A percentile compares a stretch with the other conserved stretches of the same genome.
These are phyloP conservation scores for Drosophila nigricruria DNA, from an alignment of 2,888 invertebrate species.

Conservation along the genomic window DNA sequence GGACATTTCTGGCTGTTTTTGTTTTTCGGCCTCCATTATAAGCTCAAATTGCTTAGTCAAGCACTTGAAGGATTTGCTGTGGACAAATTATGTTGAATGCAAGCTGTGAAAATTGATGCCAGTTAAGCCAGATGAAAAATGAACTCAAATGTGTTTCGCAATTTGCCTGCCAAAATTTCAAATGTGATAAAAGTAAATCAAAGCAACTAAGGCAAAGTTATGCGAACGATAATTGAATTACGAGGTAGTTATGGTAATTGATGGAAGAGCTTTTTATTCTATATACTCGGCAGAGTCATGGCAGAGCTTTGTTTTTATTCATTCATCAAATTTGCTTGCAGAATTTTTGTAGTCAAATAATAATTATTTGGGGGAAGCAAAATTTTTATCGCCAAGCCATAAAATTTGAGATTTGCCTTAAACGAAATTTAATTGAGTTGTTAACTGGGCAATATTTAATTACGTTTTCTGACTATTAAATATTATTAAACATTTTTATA, in stretches of 20 bases:
- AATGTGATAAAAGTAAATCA: conserved; percentile 1
- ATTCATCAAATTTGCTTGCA: not conserved
- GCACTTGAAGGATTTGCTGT: conserved; percentile 35
- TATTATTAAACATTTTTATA: not conserved
- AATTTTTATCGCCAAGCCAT: not conserved
- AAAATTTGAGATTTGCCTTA: not conserved
- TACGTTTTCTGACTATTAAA: not conserved
- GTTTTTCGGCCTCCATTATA: not conserved
- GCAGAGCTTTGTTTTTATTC: not conserved
- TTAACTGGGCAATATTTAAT: not conserved
- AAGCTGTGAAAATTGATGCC: conserved; percentile 53
- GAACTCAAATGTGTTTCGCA: not conserved
- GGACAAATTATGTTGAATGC: conserved; percentile 35
- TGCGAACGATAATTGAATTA: not conserved
- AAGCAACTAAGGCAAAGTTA: not conserved
- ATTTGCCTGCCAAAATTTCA: not conserved
- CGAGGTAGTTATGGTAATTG: not conserved
- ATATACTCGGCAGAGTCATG: not conserved
- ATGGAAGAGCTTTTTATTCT: not conserved
- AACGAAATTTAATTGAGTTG: conserved; percentile 1
- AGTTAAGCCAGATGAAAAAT: conserved; percentile 37
- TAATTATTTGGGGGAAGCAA: not conserved
- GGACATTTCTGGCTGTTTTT: not conserved
- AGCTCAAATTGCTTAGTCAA: conserved; percentile 43
- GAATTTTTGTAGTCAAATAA: not conserved